A percentile compares a stretch with the other conserved stretches of the same genome.
These are phyloP conservation scores for Triops longicaudatus DNA, from an alignment of 1,140 invertebrate genomes.

Conservation along the genomic window DNA sequence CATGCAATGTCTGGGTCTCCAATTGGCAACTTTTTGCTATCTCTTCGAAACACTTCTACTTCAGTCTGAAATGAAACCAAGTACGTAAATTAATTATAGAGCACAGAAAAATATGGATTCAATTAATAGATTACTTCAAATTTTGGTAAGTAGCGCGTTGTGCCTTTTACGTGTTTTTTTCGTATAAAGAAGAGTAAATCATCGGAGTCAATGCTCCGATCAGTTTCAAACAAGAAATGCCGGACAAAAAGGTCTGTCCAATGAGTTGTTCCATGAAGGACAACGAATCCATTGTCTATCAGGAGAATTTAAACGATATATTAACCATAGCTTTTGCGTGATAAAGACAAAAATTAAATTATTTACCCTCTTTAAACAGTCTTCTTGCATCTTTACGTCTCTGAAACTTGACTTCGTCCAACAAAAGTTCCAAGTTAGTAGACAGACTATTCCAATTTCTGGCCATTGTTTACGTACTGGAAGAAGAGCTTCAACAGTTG, in stretches of 20 bases:
- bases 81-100: slow-evolving; percentile 19
- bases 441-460: slow-evolving; percentile 33
- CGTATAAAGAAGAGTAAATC: slow-evolving; percentile 93
- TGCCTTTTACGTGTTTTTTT: slow-evolving; percentile 78
- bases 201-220: slow-evolving; percentile 78
- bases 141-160: slow-evolving; percentile 73
- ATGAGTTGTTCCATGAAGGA: slow-evolving; percentile 83
- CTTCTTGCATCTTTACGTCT: slow-evolving; percentile 80
- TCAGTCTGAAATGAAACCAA: slow-evolving; percentile 57
- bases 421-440: slow-evolving; percentile 69
- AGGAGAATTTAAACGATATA: slow-evolving; percentile 20
- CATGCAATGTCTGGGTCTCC: slow-evolving; percentile 93
- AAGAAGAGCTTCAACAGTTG: no score
- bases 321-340: slow-evolving; percentile 12
- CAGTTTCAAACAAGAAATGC: slow-evolving; percentile 83
- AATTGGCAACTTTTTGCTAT: slow-evolving; percentile 90
- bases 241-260: slow-evolving; percentile 93
- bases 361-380: slow-evolving; percentile 69
- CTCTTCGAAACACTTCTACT: slow-evolving; percentile 90
- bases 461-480: not conserved
- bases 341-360: not conserved
- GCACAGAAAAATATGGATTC: not conserved
- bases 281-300: slow-evolving; percentile 75
- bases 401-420: slow-evolving; percentile 84
- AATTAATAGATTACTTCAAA: slow-evolving; percentile 57